phyloP scores from a whole-genome alignment of 2,797 vertebrate species.

The Erpetoichthys calabaricus region DNA sequence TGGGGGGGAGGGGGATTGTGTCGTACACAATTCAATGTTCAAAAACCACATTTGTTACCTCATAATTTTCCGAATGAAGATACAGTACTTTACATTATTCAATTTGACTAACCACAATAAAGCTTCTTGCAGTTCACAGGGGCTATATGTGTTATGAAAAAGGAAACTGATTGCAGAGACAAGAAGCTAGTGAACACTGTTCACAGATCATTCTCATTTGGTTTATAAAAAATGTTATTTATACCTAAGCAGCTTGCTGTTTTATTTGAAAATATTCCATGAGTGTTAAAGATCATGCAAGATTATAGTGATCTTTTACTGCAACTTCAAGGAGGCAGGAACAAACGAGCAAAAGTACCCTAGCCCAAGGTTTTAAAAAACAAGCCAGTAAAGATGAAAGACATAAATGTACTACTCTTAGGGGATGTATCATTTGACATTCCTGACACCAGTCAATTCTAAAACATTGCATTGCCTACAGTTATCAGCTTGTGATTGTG shows the following conservation, averaged over 20 bases:
- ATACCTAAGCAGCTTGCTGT: too few species aligned
- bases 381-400: constrained; percentile 13
- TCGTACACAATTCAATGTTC: too few species aligned
- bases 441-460: constrained; percentile 31
- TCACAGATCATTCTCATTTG: too few species aligned
- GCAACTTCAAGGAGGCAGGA: too few species aligned
- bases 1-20: too few species aligned
- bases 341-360: too few species aligned
- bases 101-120: background rate
- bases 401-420: constrained; percentile 44
- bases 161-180: background rate
- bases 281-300: too few species aligned
- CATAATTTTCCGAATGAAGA: background rate
- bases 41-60: too few species aligned
- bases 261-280: too few species aligned
- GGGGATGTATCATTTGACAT: constrained; percentile 48
- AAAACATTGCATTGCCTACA: constrained; percentile 8
- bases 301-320: too few species aligned
- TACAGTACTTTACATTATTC: background rate
- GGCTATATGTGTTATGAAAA: background rate
- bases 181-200: too few species aligned
- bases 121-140: background rate
- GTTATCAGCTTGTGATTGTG: constrained; percentile 25
- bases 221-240: too few species aligned
- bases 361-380: background rate